Percentiles rank a stretch among this genome's conserved stretches.
These are phyloP conservation scores for Crambe crambe DNA, from an alignment of 37 sponge, comb jelly and placozoan species.

Conservation along the genomic window DNA sequence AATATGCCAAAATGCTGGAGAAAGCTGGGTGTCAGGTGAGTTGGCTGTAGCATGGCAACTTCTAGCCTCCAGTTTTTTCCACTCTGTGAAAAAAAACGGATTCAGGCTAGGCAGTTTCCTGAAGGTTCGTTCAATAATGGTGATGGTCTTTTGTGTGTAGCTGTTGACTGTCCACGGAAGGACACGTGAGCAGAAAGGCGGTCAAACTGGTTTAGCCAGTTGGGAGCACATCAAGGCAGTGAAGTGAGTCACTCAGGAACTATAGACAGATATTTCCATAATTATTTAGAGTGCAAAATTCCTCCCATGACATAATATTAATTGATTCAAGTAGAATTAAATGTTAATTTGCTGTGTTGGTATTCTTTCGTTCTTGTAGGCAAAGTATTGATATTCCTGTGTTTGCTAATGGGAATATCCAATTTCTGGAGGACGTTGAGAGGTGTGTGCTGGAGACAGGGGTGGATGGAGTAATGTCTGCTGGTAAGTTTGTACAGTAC, in stretches of 20 bases:
- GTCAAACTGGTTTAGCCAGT: conserved; percentile 87
- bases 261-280: neutral
- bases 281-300: neutral
- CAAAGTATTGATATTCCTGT: conserved; percentile 87
- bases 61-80: neutral
- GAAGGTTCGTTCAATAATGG: neutral
- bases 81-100: neutral
- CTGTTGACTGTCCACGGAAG: conserved; percentile 97
- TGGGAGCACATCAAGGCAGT: conserved; percentile 96
- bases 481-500: conserved; percentile 47
- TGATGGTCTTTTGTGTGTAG: conserved; percentile 15
- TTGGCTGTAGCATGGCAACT: neutral
- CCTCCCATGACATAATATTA: too few relatives aligned
- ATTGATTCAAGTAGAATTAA: too few relatives aligned
- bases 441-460: conserved; percentile 79
- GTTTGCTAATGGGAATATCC: conserved; percentile 98
- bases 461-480: conserved; percentile 95
- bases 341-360: too few relatives aligned
- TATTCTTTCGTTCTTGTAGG: too few relatives aligned
- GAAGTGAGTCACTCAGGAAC: conserved; percentile 55
- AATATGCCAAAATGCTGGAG: conserved; percentile 95
- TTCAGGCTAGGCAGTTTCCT: neutral
- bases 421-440: conserved; percentile 76
- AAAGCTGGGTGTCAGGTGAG: conserved; percentile 89
- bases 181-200: conserved; percentile 90